A percentile compares a stretch with the other conserved stretches of the same genome.
Evolutionary conservation across 2,888 invertebrate species (phyloP).

Genomic region (Perithous albicinctus): DNA sequence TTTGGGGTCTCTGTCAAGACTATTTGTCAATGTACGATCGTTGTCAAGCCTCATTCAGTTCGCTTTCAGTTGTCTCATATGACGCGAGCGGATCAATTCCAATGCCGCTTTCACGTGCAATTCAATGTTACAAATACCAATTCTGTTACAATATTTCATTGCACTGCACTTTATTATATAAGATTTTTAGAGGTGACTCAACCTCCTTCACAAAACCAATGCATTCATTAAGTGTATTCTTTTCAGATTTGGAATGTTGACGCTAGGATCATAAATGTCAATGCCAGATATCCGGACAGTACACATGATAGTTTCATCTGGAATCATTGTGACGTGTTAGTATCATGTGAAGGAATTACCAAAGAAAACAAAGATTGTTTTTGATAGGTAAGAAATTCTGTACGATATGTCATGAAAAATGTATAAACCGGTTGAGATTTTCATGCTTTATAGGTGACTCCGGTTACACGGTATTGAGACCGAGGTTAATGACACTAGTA

Average conservation of each 20-base stretch:
- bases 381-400: slow-evolving; percentile 8
- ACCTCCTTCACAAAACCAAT: background rate
- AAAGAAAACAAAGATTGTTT: slow-evolving; percentile 20
- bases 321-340: slow-evolving; percentile 65
- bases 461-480: slow-evolving; percentile 21
- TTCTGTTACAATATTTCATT: too few relatives aligned
- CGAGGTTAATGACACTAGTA: slow-evolving; percentile 55
- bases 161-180: background rate
- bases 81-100: too few relatives aligned
- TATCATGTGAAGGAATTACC: slow-evolving; percentile 45
- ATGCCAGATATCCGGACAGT: slow-evolving; percentile 68
- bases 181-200: background rate
- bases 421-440: background rate
- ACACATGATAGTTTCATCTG: slow-evolving; percentile 69
- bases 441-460: slow-evolving; percentile 39
- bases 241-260: slow-evolving; percentile 65
- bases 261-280: slow-evolving; percentile 61
- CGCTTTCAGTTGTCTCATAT: too few relatives aligned
- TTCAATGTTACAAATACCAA: too few relatives aligned
- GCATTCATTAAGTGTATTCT: slow-evolving; percentile 16
- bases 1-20: too few relatives aligned
- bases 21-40: too few relatives aligned
- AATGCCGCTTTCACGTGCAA: too few relatives aligned
- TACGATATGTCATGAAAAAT: slow-evolving; percentile 43
- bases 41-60: too few relatives aligned